Conservation (phyloP, 64 coral and sea anemone species). For the Catalaphyllia jardinei region DNA sequence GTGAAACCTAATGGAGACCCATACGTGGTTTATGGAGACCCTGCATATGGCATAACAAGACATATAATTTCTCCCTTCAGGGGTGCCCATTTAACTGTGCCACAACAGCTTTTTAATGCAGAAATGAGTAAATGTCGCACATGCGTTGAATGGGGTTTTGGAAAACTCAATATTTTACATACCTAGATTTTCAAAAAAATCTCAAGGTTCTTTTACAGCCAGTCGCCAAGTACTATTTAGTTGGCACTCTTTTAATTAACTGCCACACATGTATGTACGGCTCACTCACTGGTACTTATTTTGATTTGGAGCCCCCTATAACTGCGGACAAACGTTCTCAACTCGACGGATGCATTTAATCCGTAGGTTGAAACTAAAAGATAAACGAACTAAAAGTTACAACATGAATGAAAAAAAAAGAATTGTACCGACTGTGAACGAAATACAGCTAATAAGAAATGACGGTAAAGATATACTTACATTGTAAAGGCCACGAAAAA, state of each 20-base stretch:
- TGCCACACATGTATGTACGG: slow-evolving; percentile 49
- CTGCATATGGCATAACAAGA: no score
- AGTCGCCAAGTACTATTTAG: neutral
- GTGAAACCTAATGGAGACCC: no score
- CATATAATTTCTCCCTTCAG: slow-evolving; percentile 49
- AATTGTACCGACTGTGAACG: no score
- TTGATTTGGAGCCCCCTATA: slow-evolving; percentile 43
- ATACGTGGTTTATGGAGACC: no score
- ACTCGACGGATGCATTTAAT: no score
- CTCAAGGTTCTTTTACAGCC: slow-evolving; percentile 32
- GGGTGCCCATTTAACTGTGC: neutral
- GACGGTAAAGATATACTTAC: no score
- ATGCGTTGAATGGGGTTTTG: slow-evolving; percentile 27
- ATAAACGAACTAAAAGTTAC: no score
- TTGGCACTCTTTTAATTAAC: slow-evolving; percentile 42
- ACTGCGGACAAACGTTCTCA: no score
- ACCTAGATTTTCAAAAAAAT: slow-evolving; percentile 35
- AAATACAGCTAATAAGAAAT: no score
- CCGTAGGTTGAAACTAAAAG: no score
- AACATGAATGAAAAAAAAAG: no score
- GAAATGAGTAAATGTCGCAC: slow-evolving; percentile 31
- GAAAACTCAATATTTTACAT: slow-evolving; percentile 33
- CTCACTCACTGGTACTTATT: slow-evolving; percentile 40
- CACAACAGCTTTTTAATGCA: slow-evolving; percentile 23
- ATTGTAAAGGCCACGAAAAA: no score